These are phyloP conservation scores for Gambelia wislizenii DNA, from an alignment of 2,797 vertebrate genomes.

Conservation along the genomic window DNA sequence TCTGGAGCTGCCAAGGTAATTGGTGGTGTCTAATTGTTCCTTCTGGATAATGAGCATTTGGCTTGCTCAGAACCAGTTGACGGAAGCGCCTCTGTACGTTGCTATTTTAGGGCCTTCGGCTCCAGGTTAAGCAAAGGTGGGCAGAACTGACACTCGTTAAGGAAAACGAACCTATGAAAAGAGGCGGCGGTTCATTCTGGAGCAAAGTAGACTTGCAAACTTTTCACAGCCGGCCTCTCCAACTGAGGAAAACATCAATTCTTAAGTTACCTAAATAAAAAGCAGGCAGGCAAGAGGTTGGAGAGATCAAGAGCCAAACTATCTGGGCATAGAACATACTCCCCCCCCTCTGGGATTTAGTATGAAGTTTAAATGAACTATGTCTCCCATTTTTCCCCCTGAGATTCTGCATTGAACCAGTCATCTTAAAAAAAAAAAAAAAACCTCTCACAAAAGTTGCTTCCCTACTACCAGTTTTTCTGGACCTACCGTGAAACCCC, in stretches of 20 bases:
- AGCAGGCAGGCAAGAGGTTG: neutral
- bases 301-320: too few species aligned
- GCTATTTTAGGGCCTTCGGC: constrained; percentile 57
- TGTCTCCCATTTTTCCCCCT: too few species aligned
- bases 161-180: neutral
- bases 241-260: neutral
- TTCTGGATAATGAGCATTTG: constrained; percentile 64
- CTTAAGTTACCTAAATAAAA: neutral
- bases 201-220: neutral
- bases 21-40: constrained; percentile 68
- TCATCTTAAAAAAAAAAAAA: too few species aligned
- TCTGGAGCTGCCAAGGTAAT: constrained; percentile 66
- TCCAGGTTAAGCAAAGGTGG: neutral
- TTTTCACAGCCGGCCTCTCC: neutral
- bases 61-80: constrained; percentile 65
- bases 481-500: too few species aligned
- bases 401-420: too few species aligned
- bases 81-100: constrained; percentile 36
- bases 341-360: too few species aligned
- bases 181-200: neutral
- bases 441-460: neutral
- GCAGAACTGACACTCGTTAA: neutral
- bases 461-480: too few species aligned
- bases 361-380: too few species aligned
- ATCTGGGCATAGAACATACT: neutral